Conservation (phyloP, 2,797 vertebrate species). For the Apodemus agrarius region DNA sequence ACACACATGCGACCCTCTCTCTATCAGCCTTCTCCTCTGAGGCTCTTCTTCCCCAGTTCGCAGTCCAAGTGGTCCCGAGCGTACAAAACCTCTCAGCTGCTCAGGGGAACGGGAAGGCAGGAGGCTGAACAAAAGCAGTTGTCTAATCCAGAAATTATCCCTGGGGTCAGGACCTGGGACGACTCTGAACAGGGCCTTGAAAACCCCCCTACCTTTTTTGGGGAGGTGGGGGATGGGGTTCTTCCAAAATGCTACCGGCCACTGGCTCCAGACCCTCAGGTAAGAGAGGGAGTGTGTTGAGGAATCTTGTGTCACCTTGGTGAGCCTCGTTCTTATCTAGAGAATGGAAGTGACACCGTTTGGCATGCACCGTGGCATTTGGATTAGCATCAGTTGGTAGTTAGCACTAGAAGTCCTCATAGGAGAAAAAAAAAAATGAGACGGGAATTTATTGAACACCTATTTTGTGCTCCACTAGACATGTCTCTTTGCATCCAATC, state of each 20-base stretch:
- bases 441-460: background rate
- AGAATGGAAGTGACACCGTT: background rate
- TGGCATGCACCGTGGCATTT: background rate
- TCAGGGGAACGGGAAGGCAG: background rate
- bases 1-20: background rate
- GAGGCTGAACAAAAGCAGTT: background rate
- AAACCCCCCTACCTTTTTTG: background rate
- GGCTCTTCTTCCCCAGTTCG: background rate
- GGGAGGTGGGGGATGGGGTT: too few relatives aligned
- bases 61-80: background rate
- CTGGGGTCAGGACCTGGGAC: background rate
- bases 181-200: background rate
- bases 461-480: background rate
- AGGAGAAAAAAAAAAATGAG: background rate
- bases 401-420: background rate
- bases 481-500: background rate
- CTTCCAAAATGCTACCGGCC: background rate
- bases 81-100: background rate
- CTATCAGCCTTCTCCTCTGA: background rate
- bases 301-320: background rate
- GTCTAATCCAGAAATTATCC: background rate
- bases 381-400: background rate
- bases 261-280: background rate
- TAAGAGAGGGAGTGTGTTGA: background rate
- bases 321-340: constrained; percentile 16